Base-by-base conservation (phyloP, 2,113 vertebrate genomes). In the Menura novaehollandiae region DNA sequence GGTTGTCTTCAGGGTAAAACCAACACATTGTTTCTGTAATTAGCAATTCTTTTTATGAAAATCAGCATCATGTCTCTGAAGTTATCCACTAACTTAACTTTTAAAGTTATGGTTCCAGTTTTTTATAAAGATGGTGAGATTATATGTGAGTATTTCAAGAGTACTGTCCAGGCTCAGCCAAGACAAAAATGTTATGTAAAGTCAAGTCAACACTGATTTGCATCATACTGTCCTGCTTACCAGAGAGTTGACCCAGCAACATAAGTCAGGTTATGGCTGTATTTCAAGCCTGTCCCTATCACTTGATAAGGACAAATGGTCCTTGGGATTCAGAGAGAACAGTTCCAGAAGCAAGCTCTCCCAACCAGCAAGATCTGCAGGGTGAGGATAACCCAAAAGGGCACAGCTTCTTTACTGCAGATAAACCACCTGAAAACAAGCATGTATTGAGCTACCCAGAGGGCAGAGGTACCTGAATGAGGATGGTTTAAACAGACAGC, bases 131-230 rank as follows among this genome's bases (percentile, higher is more conserved):
- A 30, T 69, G 26, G 11, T 55, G 44, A 88, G 75, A 91, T 53
- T 72, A 17, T 58, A 74, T 14, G 62, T 14, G 8, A 89, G 75
- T 78, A 77, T 91, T 85, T 88, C 35, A 88, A 24, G 44, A 93
- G 58, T 32, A 46, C 18, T 69, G 67, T 17, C 75, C 79, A 90
- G 85, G 46, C 58, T 66, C 43, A 76, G 37, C 71, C 2, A 3
- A 88, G 62, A 85, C 67, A 94, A 88, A 85, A 82, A 46, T 26
- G 10, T 87, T 91, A 93, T 6, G 24, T 75, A 64, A 95, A 85
- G 87, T 72, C 64, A 84, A 95, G 83, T 92, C 94, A 94, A 59
- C 69, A 79, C 19, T 53, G 56, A 59, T 95, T 88, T 93, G 75
- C 43, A 66, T 96, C 91, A 86, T 16, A 14, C 44, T 52, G 55